These are phyloP conservation scores for Sarotherodon lohbergeri DNA, from an alignment of 2,113 vertebrate species.

Conservation along the genomic window DNA sequence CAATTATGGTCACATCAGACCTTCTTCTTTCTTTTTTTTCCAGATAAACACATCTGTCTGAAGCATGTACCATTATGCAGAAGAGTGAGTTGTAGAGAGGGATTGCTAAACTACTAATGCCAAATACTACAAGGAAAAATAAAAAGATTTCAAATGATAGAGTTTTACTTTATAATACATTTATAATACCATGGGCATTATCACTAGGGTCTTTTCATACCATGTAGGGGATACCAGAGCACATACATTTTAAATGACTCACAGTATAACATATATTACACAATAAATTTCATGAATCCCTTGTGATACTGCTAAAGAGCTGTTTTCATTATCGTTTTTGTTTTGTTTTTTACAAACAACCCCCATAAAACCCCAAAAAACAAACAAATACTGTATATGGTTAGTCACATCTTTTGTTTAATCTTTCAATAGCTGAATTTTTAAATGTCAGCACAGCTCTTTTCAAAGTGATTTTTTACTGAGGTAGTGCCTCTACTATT, in stretches of 20 bases:
- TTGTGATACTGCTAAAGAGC: neutral
- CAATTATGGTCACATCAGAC: neutral
- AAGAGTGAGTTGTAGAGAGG: neutral
- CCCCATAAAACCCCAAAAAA: fast-evolving
- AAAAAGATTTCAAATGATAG: neutral
- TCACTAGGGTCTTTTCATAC: neutral
- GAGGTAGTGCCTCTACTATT: neutral
- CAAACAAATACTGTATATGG: neutral
- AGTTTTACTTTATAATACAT: neutral
- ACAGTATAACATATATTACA: neutral
- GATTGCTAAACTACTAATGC: neutral
- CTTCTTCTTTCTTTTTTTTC: neutral
- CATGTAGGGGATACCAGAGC: neutral
- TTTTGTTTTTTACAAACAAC: neutral
- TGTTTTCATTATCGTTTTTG: neutral
- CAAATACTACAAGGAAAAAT: neutral
- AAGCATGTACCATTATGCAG: neutral
- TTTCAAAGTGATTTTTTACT: neutral
- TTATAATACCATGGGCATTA: neutral
- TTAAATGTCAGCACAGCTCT: neutral
- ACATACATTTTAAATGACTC: neutral
- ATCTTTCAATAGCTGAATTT: neutral
- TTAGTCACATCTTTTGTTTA: neutral
- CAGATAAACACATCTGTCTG: neutral
- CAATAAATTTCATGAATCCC: neutral